phyloP scores from a whole-genome alignment of 1,140 invertebrate genomes.

The Gonatopus flavifemur region DNA sequence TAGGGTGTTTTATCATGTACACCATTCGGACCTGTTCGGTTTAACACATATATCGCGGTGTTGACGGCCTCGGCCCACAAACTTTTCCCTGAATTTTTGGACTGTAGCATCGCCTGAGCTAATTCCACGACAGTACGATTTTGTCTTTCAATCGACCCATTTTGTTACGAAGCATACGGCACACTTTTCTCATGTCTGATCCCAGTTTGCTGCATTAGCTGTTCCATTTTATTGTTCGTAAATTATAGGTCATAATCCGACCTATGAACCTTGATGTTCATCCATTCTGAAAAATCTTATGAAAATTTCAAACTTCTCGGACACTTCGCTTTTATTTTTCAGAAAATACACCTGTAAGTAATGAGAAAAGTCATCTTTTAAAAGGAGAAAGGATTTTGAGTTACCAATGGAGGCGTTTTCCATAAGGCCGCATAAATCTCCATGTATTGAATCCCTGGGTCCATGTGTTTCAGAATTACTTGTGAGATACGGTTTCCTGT shows the following conservation, averaged over 20 bases:
- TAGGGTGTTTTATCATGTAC: constrained; percentile 37
- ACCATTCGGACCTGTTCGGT: constrained; percentile 43
- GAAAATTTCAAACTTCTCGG: constrained; percentile 39
- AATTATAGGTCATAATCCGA: constrained; percentile 54
- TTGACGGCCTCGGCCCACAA: constrained; percentile 50
- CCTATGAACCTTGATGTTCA: constrained; percentile 40
- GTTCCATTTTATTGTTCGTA: constrained; percentile 39
- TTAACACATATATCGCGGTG: constrained; percentile 44
- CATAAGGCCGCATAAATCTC: constrained; percentile 54
- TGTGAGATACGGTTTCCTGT: constrained; percentile 31
- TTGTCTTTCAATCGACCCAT: constrained; percentile 53
- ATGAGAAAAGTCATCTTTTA: constrained; percentile 52
- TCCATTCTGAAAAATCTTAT: constrained; percentile 40
- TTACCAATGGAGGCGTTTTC: constrained; percentile 36
- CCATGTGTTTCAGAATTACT: constrained; percentile 25
- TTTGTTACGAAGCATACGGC: constrained; percentile 56
- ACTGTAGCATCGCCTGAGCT: constrained; percentile 41
- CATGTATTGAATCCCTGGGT: constrained; percentile 46
- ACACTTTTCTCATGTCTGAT: constrained; percentile 45
- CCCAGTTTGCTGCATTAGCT: constrained; percentile 29
- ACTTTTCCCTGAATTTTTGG: constrained; percentile 27
- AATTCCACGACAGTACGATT: constrained; percentile 52
- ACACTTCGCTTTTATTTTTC: constrained; percentile 46
- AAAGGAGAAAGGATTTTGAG: constrained; percentile 37
- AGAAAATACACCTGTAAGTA: constrained; percentile 46